Conservation (phyloP, 2,888 invertebrate species). For the Dasypolia templi region DNA sequence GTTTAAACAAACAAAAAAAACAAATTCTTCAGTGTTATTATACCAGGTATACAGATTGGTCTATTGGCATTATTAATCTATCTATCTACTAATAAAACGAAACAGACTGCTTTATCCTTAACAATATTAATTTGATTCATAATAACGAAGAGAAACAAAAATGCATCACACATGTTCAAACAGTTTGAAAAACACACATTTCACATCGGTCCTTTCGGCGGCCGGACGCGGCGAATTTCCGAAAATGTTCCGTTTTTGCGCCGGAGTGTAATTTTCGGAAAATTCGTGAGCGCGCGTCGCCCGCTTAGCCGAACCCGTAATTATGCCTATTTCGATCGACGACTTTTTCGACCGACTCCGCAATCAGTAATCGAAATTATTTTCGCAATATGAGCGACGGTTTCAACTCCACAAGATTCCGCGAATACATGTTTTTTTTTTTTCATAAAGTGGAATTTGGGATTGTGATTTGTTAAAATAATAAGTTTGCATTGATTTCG, state of each 20-base stretch:
- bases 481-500: neutral
- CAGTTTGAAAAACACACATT: conserved; percentile 63
- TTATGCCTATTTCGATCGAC: conserved; percentile 87
- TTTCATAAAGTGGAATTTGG: conserved; percentile 16
- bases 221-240: conserved; percentile 76
- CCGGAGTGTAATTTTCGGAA: conserved; percentile 82
- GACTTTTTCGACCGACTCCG: conserved; percentile 75
- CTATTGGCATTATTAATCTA: neutral
- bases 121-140: conserved; percentile 2
- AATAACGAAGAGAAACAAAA: conserved; percentile 17
- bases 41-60: too few relatives aligned
- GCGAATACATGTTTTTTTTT: conserved; percentile 31
- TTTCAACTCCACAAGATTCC: conserved; percentile 46
- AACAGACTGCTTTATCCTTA: neutral
- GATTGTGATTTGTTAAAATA: conserved; percentile 9
- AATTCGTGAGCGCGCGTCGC: conserved; percentile 76
- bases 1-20: too few relatives aligned
- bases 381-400: conserved; percentile 57
- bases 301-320: conserved; percentile 79
- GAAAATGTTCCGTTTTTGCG: conserved; percentile 80
- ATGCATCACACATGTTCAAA: conserved; percentile 31
- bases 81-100: neutral
- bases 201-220: conserved; percentile 42
- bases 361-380: conserved; percentile 69
- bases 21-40: too few relatives aligned